Conservation (phyloP, 2,797 vertebrate genomes). For the Oreonectes daqikongensis region DNA sequence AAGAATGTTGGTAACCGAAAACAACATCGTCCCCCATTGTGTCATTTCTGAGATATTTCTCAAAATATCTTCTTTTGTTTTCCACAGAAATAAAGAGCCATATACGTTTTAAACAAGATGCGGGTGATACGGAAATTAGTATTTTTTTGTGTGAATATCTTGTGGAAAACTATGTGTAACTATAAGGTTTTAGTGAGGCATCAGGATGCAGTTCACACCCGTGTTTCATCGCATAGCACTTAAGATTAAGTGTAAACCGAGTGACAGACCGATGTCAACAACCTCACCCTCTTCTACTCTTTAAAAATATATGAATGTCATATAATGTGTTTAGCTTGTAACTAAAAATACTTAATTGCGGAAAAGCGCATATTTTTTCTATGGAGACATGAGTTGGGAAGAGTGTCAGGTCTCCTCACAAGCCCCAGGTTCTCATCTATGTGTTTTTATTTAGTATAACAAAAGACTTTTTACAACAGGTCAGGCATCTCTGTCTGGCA, state of each 20-base stretch:
- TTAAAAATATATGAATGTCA: constrained; percentile 47
- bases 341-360: constrained; percentile 47
- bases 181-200: neutral
- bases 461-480: constrained; percentile 39
- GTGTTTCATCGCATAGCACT: neutral
- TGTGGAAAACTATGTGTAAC: too few species aligned
- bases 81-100: too few species aligned
- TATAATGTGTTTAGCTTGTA: constrained; percentile 41
- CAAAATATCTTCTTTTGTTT: too few species aligned
- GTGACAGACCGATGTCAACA: neutral
- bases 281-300: constrained; percentile 39
- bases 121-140: too few species aligned
- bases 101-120: too few species aligned
- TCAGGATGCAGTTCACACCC: neutral
- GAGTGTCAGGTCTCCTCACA: constrained; percentile 51
- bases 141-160: too few species aligned
- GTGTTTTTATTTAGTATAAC: constrained; percentile 38
- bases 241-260: neutral
- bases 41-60: too few species aligned
- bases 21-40: too few species aligned
- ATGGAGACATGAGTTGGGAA: constrained; percentile 5
- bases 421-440: constrained; percentile 35
- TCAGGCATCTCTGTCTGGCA: constrained; percentile 12
- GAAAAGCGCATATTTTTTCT: constrained; percentile 26
- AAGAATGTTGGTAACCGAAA: too few species aligned